Evolutionary conservation across 2,797 vertebrate species (phyloP), one percentile per base, ranked within the genome.

Genomic region (Neosilurus hyrtlii): DNA sequence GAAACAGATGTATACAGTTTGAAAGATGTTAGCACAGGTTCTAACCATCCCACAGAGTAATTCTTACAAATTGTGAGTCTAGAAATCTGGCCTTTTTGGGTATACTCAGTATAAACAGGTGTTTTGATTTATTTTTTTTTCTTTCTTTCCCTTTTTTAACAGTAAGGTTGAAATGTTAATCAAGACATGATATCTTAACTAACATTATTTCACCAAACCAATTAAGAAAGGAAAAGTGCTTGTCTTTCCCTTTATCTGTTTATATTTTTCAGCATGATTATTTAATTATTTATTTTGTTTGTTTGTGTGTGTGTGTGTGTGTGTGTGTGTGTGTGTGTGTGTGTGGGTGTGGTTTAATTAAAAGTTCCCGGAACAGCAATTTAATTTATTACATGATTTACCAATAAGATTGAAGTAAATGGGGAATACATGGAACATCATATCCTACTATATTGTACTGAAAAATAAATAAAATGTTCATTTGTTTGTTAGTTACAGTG

Each of bases 141-240:
- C 30, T 30, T 30, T 30, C 30, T 43, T 43, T 43, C 4, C 4
- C 4, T 43, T 43, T 74, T 10, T 75, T 75, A 9, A 5, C 54
- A 57, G 18, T 57, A 12, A 5, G 0, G 70, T 52, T 26, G 14
- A 73, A 30, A 73, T 30, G 18, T 94, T 94, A 93, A 91, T 93
- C 92, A 94, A 90, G 91, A 93, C 92, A 88, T 91, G 75, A 84
- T 86, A 87, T 92, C 90, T 89, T 24, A 8, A 63, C 62, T 59
- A 52, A 52, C 73, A 66, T 52, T 62, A 63, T 59, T 74, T 63
- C 5, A 43, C 14, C 63, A 37, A 79, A 72, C 20, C 7, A 80
- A 70, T 57, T 12, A 5, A 65, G 18, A 15, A 9, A 52, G 26
- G 10, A 16, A 57, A 12, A 22, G 20, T 59, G 30, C 7, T 72